phyloP scores from a whole-genome alignment of 2,113 vertebrate genomes.

The Peromyscus californicus region DNA sequence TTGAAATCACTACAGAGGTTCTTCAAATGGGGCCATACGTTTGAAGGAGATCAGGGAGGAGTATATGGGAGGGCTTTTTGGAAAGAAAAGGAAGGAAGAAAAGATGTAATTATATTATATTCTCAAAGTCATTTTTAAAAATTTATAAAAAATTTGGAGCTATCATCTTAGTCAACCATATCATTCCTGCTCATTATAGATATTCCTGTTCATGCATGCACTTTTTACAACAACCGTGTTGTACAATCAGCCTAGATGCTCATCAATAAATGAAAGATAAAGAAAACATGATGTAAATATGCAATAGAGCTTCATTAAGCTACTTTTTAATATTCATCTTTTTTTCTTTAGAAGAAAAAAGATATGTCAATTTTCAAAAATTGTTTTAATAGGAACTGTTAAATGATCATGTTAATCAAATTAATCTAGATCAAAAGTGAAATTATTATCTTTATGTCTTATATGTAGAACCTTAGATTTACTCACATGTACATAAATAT shows the following conservation, averaged over 20 bases:
- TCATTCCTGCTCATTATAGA: background rate
- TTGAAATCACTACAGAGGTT: background rate
- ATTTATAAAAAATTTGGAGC: background rate
- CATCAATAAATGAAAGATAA: background rate
- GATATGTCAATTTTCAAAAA: background rate
- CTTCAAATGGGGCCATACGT: background rate
- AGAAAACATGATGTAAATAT: background rate
- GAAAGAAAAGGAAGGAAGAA: background rate
- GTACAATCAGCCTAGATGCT: background rate
- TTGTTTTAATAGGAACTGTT: background rate
- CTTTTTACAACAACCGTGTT: background rate
- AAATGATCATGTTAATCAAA: background rate
- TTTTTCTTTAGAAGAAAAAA: background rate
- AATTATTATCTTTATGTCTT: background rate
- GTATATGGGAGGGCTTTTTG: background rate
- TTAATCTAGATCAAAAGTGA: background rate
- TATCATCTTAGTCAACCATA: background rate
- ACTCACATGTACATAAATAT: background rate
- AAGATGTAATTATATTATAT: background rate
- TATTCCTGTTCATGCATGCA: background rate
- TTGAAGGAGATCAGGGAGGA: background rate
- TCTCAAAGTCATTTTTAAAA: background rate
- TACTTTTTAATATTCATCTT: no score
- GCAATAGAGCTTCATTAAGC: background rate
- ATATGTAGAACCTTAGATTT: background rate